phyloP scores from a whole-genome alignment of 2,797 vertebrate genomes.

The Esox masquinongy region DNA sequence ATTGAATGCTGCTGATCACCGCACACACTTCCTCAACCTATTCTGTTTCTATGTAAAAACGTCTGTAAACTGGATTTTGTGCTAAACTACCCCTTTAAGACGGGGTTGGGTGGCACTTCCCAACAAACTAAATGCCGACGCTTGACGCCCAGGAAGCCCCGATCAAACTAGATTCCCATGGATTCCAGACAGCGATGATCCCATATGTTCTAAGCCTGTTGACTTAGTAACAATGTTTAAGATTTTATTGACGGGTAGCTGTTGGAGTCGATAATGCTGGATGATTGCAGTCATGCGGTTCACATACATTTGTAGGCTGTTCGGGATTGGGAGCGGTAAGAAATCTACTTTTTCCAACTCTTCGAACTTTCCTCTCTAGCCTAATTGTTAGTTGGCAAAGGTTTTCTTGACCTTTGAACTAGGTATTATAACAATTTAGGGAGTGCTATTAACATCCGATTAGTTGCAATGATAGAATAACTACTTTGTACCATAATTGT shows the following conservation, averaged over 20 bases:
- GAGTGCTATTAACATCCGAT: neutral
- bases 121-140: constrained; percentile 33
- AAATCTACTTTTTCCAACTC: constrained; percentile 58
- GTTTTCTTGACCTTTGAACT: constrained; percentile 15
- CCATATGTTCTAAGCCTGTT: constrained; percentile 37
- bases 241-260: constrained; percentile 19
- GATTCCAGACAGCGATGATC: constrained; percentile 48
- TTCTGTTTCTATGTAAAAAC: too few species aligned
- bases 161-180: constrained; percentile 65
- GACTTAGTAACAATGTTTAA: constrained; percentile 5
- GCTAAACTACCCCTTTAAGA: constrained; percentile 72
- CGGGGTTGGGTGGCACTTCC: constrained; percentile 42
- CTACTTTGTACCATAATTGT: neutral
- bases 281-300: constrained; percentile 82
- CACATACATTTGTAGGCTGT: constrained; percentile 77
- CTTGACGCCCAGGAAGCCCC: constrained; percentile 75
- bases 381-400: constrained; percentile 12
- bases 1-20: too few species aligned
- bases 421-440: neutral
- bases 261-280: constrained; percentile 71
- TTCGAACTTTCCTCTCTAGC: constrained; percentile 31
- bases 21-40: too few species aligned
- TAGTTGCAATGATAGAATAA: neutral
- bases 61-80: too few species aligned
- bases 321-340: constrained; percentile 81